These are phyloP conservation scores for Anadara kagoshimensis DNA, from an alignment of 1,140 invertebrate genomes.

Conservation along the genomic window DNA sequence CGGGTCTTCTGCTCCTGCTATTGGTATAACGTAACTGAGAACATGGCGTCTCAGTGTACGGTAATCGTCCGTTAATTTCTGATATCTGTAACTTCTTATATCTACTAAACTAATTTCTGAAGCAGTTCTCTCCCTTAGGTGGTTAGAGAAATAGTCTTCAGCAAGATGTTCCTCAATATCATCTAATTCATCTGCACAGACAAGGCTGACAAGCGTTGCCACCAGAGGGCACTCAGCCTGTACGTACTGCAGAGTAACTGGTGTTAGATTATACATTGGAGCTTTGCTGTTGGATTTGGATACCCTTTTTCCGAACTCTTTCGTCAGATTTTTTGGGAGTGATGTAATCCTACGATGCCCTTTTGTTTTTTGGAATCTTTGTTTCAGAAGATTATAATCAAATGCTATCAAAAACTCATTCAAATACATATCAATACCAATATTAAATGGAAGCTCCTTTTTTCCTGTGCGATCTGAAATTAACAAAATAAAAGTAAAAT, in stretches of 20 bases:
- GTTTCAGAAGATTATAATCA: conserved; percentile 30
- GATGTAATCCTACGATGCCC: conserved; percentile 33
- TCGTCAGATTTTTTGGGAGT: conserved; percentile 37
- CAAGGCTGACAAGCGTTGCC: conserved; percentile 67
- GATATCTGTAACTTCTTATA: conserved; percentile 68
- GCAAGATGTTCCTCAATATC: conserved; percentile 59
- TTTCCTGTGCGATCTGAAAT: conserved; percentile 51
- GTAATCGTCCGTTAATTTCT: conserved; percentile 63
- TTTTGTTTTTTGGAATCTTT: conserved; percentile 8
- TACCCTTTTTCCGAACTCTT: conserved; percentile 6
- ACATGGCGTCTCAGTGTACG: conserved; percentile 64
- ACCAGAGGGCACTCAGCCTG: conserved; percentile 64
- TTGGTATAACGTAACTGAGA: conserved; percentile 62
- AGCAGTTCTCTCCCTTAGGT: conserved; percentile 42
- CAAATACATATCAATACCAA: conserved; percentile 34
- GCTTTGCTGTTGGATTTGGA: not conserved
- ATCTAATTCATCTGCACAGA: conserved; percentile 68
- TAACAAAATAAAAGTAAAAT: not conserved
- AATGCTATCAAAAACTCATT: conserved; percentile 54
- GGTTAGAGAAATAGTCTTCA: conserved; percentile 54
- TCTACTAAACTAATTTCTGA: conserved; percentile 69
- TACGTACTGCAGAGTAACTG: conserved; percentile 67
- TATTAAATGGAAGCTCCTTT: conserved; percentile 57
- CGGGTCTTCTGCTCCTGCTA: conserved; percentile 61
- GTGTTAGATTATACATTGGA: conserved; percentile 56